Evolutionary conservation across 2,888 invertebrate species (phyloP), one percentile per base, ranked within the genome.

Genomic region (Ormyrus pomaceus): DNA sequence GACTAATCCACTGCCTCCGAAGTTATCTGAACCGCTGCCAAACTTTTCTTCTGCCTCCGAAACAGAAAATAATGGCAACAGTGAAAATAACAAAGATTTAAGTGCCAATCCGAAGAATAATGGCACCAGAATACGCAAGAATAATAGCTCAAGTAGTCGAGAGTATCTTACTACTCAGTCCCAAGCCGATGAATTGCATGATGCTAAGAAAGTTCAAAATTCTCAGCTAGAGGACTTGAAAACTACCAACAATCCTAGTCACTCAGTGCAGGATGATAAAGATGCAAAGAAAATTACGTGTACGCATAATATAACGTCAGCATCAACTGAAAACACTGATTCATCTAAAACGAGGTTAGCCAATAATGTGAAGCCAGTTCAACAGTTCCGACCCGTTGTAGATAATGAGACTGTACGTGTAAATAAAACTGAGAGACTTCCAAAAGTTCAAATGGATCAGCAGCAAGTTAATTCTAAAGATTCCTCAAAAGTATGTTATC

Each of bases 51-150:
- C 81, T 74, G 72, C 77, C 5, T 3, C 81, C 9, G 85, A 86
- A 34, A 46, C 81, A 5, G 87, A 84, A 6, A 78, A 84, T 59
- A 86, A 85, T 82, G 76, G 82, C 46, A 84, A 70, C 48, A 82
- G 84, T 19, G 85, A 85, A 19, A 78, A 71, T 10, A 80, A 82
- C 74, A 87, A 86, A 76, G 88, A 88, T 75, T 50, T 82, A 2
- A 83, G 83, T 79, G 71, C 82, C 34, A 87, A 85, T 81, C 53
- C 83, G 2, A 86, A 85, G 72, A 80, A 77, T 55, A 88, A 85
- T 74, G 86, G 86, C 82, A 81, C 86, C 59, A 86, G 88, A 75
- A 74, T 86, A 58, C 86, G 88, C 19, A 86, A 87, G 53, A 85
- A 80, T 64, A n/a, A 19, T 61, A 13, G 13, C 10, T 66, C 75